Percentiles rank a stretch among this genome's conserved stretches.
phyloP scores from a whole-genome alignment of 2,113 vertebrate genomes.

The Varanus komodoensis region DNA sequence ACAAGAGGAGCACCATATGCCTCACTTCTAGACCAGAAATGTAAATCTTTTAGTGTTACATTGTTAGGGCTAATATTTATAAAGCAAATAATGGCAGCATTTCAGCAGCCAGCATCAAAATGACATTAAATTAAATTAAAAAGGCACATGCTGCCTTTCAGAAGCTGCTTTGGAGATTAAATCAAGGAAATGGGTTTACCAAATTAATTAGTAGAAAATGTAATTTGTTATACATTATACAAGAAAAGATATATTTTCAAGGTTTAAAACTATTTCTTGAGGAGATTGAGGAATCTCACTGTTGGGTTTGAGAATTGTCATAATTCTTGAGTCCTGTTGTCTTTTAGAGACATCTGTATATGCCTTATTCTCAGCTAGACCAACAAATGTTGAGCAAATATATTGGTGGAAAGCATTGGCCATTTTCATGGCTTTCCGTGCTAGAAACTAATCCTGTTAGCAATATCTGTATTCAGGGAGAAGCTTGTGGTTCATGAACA shows the following conservation, averaged over 20 bases:
- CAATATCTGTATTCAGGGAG: conserved; percentile 75
- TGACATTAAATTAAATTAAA: conserved; percentile 47
- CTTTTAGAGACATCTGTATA: conserved; percentile 68
- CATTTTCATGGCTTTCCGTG: conserved; percentile 31
- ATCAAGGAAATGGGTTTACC: conserved; percentile 46
- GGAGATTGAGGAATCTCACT: conserved; percentile 61
- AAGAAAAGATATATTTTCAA: conserved; percentile 59
- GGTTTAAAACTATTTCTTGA: conserved; percentile 30
- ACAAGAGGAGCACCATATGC: conserved; percentile 42
- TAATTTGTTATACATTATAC: conserved; percentile 57
- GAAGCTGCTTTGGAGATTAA: conserved; percentile 45
- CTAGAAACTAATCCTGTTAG: conserved; percentile 61
- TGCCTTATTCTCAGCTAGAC: conserved; percentile 74
- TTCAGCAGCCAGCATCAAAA: conserved; percentile 61
- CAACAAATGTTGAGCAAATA: conserved; percentile 65
- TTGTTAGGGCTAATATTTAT: conserved; percentile 46
- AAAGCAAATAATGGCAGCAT: conserved; percentile 64
- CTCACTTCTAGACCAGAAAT: conserved; percentile 71
- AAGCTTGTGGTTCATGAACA: conserved; percentile 74
- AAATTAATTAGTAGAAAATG: conserved; percentile 32
- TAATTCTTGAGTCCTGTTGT: conserved; percentile 50
- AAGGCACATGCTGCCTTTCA: conserved; percentile 64
- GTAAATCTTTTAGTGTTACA: conserved; percentile 56
- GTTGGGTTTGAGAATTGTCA: conserved; percentile 55
- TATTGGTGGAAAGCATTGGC: conserved; percentile 55